Conservation (phyloP, 2,888 invertebrate species). For the Hylaea fasciaria region DNA sequence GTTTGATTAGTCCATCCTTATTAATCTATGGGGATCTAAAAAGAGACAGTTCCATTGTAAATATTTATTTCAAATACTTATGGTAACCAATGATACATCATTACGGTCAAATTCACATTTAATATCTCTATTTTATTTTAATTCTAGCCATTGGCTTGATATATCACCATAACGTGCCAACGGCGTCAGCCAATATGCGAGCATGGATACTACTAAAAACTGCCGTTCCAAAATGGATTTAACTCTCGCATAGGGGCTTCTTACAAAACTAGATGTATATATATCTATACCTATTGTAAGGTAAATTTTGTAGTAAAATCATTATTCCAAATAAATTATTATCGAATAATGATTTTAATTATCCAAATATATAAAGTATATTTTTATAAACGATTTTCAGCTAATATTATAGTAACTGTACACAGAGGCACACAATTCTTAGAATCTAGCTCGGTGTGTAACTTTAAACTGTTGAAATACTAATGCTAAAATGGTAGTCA, state of each 20-base stretch:
- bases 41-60: conserved; percentile 69
- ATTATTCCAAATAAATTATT: conserved; percentile 42
- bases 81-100: conserved; percentile 85
- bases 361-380: conserved; percentile 42
- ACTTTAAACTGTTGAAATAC: conserved; percentile 7
- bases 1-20: too few relatives aligned
- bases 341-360: conserved; percentile 39
- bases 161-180: conserved; percentile 74
- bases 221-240: conserved; percentile 48
- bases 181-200: conserved; percentile 64
- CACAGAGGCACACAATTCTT: conserved; percentile 83
- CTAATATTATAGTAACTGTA: conserved; percentile 69
- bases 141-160: conserved; percentile 74
- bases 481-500: conserved; percentile 51
- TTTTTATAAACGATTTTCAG: conserved; percentile 44
- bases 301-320: conserved; percentile 48
- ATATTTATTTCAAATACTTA: conserved; percentile 85
- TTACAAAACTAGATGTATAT: conserved; percentile 71
- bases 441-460: conserved; percentile 62
- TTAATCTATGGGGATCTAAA: conserved; percentile 35
- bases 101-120: conserved; percentile 67
- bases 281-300: conserved; percentile 62
- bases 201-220: conserved; percentile 51
- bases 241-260: conserved; percentile 69
- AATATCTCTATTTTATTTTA: conserved; percentile 58